Conservation (phyloP, 2,888 invertebrate genomes). For the Mamestra brassicae region DNA sequence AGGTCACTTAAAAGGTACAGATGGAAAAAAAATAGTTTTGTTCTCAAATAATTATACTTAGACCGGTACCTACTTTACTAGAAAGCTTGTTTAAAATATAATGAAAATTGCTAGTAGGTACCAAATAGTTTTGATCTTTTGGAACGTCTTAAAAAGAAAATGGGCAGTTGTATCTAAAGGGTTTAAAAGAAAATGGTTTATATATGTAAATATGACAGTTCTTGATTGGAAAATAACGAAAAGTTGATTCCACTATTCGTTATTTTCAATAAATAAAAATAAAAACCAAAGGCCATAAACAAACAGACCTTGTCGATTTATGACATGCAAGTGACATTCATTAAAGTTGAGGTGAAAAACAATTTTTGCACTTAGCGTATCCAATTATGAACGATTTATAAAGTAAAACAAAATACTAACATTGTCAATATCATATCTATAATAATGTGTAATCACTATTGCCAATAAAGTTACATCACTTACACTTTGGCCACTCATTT, state of each 20-base stretch:
- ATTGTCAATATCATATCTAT: slow-evolving; percentile 71
- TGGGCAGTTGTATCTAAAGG: too few species aligned
- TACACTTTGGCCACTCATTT: slow-evolving; percentile 75
- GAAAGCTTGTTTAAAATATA: too few species aligned
- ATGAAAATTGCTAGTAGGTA: too few species aligned
- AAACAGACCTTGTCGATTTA: not conserved
- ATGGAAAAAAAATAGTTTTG: not conserved
- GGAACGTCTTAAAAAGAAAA: too few species aligned
- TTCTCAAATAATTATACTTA: not conserved
- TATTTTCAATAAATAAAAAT: too few species aligned
- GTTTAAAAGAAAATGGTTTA: too few species aligned
- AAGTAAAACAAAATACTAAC: slow-evolving; percentile 65
- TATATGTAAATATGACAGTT: too few species aligned
- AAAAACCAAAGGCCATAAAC: not conserved
- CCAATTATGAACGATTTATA: not conserved
- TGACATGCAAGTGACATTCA: not conserved
- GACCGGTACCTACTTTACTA: too few species aligned
- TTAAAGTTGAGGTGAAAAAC: not conserved
- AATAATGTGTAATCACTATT: slow-evolving; percentile 78
- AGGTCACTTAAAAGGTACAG: not conserved
- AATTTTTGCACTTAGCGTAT: not conserved
- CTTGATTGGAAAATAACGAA: too few species aligned
- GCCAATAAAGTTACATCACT: slow-evolving; percentile 75
- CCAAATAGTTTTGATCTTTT: too few species aligned
- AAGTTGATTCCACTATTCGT: too few species aligned